Evolutionary conservation across 1,140 invertebrate genomes (phyloP), one percentile per base, ranked within the genome.

Genomic region (Dryas iulia): DNA sequence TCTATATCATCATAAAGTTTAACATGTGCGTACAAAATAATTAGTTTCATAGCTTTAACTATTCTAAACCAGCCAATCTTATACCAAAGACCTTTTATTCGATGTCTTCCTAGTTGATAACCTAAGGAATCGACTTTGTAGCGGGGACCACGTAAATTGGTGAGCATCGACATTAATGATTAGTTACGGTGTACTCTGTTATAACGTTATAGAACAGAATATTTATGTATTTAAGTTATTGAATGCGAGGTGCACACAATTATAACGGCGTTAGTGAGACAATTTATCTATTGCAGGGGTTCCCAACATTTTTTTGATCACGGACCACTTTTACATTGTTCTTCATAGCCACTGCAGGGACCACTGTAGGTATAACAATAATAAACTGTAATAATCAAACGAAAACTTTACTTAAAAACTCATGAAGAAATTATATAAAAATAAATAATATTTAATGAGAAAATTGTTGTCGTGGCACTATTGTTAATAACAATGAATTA

Each of bases 41-140:
- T 82, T 82, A 82, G 75, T 74, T 73, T 82, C 78, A 61, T 74
- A 81, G 73, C 73, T 82, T 57, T 74, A 71, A 73, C 65, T 60
- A 71, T 65, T 73, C 58, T 71, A 61, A 53, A 63, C 75, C 69
- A 73, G 53, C 14, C 8, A 52, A 57, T 21, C 21, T 26, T 59
- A 58, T 53, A 30, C 61, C 23, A 30, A 11, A 47, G 72, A 73
- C 58, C 72, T 67, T 53, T 56, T 54, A 67, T 59, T 33, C 57
- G 33, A 53, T 26, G 39, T 52, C 64, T 35, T 52, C 18, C 26
- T 67, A 64, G 25, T 14, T 58, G 25, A 3, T 62, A n/a, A 28
- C 30, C 25, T 52, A 56, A 63, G 54, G 10, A 58, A 35, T 26
- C 23, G 18, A 21, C 31, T 60, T 66, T 53, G 53, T 54, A 59